These are phyloP conservation scores for Sus scrofa DNA, from an alignment of 2,113 vertebrate genomes.

Conservation along the genomic window T2T-Sscrofa CM000812.6:273437501-273438000, in stretches of 20 bases:
- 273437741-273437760: neutral
- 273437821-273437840: neutral
- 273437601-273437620: neutral
- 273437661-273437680: neutral
- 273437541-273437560: neutral
- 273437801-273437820: neutral
- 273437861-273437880: neutral
- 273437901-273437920: neutral
- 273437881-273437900: neutral
- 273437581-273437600: neutral
- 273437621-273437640: neutral
- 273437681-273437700: neutral
- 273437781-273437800: neutral
- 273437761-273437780: neutral
- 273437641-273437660: neutral
- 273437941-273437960: neutral
- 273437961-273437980: neutral
- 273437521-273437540: neutral
- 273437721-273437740: neutral
- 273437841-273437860: neutral
- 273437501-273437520: neutral
- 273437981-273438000: accelerated
- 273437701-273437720: accelerated
- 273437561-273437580: neutral
- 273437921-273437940: no score